phyloP scores from a whole-genome alignment of 2,797 vertebrate species.

The Morus bassanus region DNA sequence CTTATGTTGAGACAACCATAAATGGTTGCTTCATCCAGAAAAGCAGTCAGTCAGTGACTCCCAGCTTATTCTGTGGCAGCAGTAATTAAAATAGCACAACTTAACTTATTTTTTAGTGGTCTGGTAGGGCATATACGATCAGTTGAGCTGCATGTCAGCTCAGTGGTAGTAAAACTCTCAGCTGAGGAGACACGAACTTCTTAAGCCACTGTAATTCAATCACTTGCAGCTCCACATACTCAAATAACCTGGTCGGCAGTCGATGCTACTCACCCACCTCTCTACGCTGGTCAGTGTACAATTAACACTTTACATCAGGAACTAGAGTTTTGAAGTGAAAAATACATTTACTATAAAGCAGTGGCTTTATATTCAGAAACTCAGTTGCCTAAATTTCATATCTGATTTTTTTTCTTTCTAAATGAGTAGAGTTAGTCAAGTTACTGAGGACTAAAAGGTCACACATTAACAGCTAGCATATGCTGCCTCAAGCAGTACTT shows the following conservation, averaged over 20 bases:
- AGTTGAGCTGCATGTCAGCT: background rate
- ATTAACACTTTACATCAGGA: background rate
- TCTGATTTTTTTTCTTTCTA: background rate
- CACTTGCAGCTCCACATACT: background rate
- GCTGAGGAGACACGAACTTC: slow-evolving; percentile 3
- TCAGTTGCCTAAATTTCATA: background rate
- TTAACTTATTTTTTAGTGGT: background rate
- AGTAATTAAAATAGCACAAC: background rate
- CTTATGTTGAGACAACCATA: background rate
- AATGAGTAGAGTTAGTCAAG: background rate
- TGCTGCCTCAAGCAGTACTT: slow-evolving; percentile 26
- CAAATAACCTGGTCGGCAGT: background rate
- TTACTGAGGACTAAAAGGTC: slow-evolving; percentile 49
- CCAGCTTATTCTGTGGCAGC: background rate
- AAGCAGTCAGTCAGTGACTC: background rate
- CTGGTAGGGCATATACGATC: accelerated
- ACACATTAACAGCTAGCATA: slow-evolving; percentile 35
- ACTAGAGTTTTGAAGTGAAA: background rate
- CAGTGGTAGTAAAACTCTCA: background rate
- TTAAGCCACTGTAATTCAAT: slow-evolving; percentile 25
- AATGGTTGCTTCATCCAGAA: background rate
- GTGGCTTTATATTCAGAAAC: background rate
- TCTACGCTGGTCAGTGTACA: background rate
- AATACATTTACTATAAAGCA: background rate
- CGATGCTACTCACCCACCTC: background rate